Evolutionary conservation across 2,888 invertebrate genomes (phyloP).

Genomic region (Eupithecia tripunctaria): DNA sequence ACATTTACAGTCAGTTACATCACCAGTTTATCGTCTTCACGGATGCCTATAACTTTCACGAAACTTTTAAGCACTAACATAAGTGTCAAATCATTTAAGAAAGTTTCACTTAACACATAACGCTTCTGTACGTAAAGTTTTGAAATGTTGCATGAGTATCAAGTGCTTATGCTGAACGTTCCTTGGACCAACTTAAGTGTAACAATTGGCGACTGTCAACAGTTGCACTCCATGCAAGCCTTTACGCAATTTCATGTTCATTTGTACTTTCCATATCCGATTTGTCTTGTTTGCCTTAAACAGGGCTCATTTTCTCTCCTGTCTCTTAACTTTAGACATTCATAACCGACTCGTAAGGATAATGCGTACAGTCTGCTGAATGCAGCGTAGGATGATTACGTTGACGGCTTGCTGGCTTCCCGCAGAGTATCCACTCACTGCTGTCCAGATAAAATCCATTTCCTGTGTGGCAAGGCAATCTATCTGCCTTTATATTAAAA

Average conservation of each 20-base stretch:
- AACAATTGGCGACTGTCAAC: conserved; percentile 47
- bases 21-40: conserved; percentile 37
- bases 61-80: conserved; percentile 27
- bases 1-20: conserved; percentile 43
- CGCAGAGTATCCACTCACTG: conserved; percentile 58
- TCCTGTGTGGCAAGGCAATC: conserved; percentile 70
- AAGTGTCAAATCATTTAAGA: conserved; percentile 35
- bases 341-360: conserved; percentile 11
- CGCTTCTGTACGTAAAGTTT: conserved; percentile 30
- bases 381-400: conserved; percentile 32
- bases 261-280: conserved; percentile 19
- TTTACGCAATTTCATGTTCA: conserved; percentile 32
- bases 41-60: conserved; percentile 37
- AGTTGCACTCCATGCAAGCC: conserved; percentile 39
- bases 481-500: conserved; percentile 60
- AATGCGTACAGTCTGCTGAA: conserved; percentile 20
- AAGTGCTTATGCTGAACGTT: conserved; percentile 40
- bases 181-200: conserved; percentile 42
- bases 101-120: conserved; percentile 39
- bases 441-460: conserved; percentile 65
- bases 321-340: conserved; percentile 8
- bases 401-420: conserved; percentile 53
- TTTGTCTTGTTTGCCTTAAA: conserved; percentile 15
- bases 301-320: conserved; percentile 12
- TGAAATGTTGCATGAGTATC: conserved; percentile 40